A percentile compares a stretch with the other conserved stretches of the same genome.
phyloP scores from a whole-genome alignment of 2,888 invertebrate species.

The Macaria liturata region DNA sequence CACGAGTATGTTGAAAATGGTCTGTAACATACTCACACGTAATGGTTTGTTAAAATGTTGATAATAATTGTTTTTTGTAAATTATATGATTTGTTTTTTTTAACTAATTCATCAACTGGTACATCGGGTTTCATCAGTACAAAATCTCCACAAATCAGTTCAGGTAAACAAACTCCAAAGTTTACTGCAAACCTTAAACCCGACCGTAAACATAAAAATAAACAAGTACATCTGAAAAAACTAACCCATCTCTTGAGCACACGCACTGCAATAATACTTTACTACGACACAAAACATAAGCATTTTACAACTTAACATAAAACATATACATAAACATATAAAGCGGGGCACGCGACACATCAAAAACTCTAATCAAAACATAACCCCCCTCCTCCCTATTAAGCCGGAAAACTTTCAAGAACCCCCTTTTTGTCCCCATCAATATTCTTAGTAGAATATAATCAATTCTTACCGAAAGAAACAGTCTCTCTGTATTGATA shows the following conservation, averaged over 20 bases:
- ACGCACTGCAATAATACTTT: conserved; percentile 32
- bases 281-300: conserved; percentile 35
- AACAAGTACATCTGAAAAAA: conserved; percentile 15
- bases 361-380: conserved; percentile 76
- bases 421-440: conserved; percentile 55
- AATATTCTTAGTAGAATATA: conserved; percentile 81
- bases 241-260: conserved; percentile 17
- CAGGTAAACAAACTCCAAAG: conserved; percentile 16
- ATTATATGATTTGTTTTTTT: too few relatives aligned
- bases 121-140: neutral
- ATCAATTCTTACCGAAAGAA: conserved; percentile 83
- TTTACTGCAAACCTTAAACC: conserved; percentile 14
- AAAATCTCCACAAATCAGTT: conserved; percentile 3
- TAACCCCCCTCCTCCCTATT: conserved; percentile 52
- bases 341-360: conserved; percentile 50
- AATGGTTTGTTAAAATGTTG: neutral
- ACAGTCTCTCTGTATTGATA: conserved; percentile 82
- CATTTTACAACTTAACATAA: conserved; percentile 40
- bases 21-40: neutral
- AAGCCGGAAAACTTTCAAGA: conserved; percentile 60
- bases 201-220: conserved; percentile 18
- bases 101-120: neutral
- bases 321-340: conserved; percentile 39
- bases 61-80: neutral
- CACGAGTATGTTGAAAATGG: neutral